phyloP scores from a whole-genome alignment of 2,113 vertebrate species.

The Albula goreensis region DNA sequence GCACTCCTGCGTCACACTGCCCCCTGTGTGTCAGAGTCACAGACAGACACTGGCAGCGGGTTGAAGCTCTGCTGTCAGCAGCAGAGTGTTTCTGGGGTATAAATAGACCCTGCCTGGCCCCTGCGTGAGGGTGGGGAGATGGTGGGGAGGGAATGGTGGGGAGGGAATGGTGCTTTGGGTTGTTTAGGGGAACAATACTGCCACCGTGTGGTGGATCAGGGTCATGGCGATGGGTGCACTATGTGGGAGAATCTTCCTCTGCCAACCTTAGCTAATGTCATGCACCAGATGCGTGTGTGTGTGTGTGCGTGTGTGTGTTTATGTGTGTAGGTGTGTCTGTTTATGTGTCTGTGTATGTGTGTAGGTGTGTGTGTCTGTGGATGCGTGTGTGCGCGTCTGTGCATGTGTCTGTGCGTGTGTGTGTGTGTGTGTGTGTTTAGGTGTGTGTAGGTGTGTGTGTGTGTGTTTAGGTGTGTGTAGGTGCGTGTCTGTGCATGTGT shows the following conservation, averaged over 20 bases:
- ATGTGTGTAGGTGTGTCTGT: too few relatives aligned
- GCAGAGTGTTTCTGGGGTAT: constrained; percentile 8
- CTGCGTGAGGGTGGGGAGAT: neutral
- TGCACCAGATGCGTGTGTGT: too few relatives aligned
- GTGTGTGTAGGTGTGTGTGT: too few relatives aligned
- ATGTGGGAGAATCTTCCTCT: too few relatives aligned
- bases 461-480: too few relatives aligned
- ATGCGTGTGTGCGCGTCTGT: too few relatives aligned
- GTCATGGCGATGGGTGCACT: neutral
- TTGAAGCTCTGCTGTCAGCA: neutral
- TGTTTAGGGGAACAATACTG: neutral
- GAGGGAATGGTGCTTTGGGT: neutral
- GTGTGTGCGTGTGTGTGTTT: too few relatives aligned
- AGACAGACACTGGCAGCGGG: constrained; percentile 32
- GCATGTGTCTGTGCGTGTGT: too few relatives aligned
- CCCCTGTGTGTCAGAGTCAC: constrained; percentile 33
- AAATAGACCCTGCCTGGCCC: neutral
- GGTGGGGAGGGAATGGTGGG: neutral
- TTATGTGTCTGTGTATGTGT: too few relatives aligned
- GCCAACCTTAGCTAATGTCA: too few relatives aligned
- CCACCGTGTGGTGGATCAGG: neutral
- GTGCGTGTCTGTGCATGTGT: neutral
- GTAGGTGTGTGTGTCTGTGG: too few relatives aligned
- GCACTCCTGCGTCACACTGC: constrained; percentile 38
- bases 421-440: too few relatives aligned